A percentile compares a stretch with the other conserved stretches of the same genome.
These are phyloP conservation scores for Piezodorus guildinii DNA, from an alignment of 1,140 invertebrate species.

Conservation along the genomic window DNA sequence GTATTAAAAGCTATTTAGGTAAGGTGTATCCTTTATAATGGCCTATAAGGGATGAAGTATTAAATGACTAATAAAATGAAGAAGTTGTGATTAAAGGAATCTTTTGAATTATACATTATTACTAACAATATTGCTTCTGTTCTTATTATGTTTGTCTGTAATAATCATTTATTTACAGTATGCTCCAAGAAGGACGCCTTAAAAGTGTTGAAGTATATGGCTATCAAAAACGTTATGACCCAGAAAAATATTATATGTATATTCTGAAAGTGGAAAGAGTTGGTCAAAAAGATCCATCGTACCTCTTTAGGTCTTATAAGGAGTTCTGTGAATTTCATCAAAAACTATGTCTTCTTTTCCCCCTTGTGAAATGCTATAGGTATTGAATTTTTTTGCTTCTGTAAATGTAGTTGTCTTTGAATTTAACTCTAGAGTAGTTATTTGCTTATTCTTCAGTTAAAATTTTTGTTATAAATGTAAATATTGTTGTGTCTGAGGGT, in stretches of 20 bases:
- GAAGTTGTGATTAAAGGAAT: too few species aligned
- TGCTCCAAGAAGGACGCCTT: constrained; percentile 71
- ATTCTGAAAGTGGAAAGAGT: constrained; percentile 77
- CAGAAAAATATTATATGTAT: constrained; percentile 97
- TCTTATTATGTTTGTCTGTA: background rate
- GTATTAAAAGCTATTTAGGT: too few species aligned
- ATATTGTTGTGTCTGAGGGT: too few species aligned
- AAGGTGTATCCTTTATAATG: too few species aligned
- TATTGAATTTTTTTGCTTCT: constrained; percentile 34
- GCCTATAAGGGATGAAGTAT: too few species aligned
- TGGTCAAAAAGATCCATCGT: constrained; percentile 68
- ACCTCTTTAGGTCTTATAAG: constrained; percentile 85
- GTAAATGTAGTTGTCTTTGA: too few species aligned
- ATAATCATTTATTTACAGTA: constrained; percentile 22
- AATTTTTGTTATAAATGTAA: too few species aligned
- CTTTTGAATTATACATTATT: too few species aligned
- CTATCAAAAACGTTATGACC: constrained; percentile 90
- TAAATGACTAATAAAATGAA: too few species aligned
- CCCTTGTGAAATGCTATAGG: constrained; percentile 74
- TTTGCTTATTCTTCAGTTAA: too few species aligned
- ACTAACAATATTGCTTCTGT: background rate
- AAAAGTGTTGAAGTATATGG: constrained; percentile 73
- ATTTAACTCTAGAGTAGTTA: too few species aligned
- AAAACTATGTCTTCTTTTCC: constrained; percentile 85
- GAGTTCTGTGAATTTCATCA: constrained; percentile 95